Conservation (phyloP, 2,113 vertebrate genomes). For the Balaeniceps rex region DNA sequence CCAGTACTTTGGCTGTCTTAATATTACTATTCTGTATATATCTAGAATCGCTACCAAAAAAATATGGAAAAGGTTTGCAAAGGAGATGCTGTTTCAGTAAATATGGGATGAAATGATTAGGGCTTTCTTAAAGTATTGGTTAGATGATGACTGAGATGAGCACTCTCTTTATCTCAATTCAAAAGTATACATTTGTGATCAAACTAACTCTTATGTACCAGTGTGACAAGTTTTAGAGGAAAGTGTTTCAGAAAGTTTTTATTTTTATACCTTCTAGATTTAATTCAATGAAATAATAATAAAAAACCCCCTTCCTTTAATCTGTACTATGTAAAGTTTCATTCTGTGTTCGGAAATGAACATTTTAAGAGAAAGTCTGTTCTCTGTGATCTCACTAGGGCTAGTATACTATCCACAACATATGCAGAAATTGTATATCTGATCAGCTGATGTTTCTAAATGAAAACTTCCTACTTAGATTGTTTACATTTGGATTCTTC, state of each 20-base stretch:
- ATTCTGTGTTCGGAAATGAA: background rate
- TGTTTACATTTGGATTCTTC: background rate
- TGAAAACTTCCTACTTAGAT: background rate
- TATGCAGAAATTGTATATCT: background rate
- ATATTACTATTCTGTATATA: background rate
- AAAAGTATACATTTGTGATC: background rate
- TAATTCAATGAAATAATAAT: background rate
- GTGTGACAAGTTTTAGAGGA: background rate
- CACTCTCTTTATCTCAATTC: background rate
- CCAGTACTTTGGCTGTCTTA: background rate
- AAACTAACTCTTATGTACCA: background rate
- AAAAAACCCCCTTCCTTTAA: background rate
- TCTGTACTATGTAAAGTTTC: background rate
- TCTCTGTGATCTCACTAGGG: background rate
- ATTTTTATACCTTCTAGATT: background rate
- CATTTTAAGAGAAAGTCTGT: background rate
- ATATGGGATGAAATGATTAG: background rate
- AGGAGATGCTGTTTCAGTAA: background rate
- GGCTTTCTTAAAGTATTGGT: background rate
- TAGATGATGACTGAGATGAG: background rate
- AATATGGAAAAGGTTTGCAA: background rate
- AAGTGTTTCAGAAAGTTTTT: background rate
- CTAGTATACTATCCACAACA: background rate
- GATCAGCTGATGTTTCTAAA: background rate
- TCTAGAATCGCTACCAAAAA: background rate